Percentiles rank a stretch among this genome's conserved stretches.
These are phyloP conservation scores for Acrocyrtus sp. DNA, from an alignment of 2,888 invertebrate species.

Conservation along the genomic window DNA sequence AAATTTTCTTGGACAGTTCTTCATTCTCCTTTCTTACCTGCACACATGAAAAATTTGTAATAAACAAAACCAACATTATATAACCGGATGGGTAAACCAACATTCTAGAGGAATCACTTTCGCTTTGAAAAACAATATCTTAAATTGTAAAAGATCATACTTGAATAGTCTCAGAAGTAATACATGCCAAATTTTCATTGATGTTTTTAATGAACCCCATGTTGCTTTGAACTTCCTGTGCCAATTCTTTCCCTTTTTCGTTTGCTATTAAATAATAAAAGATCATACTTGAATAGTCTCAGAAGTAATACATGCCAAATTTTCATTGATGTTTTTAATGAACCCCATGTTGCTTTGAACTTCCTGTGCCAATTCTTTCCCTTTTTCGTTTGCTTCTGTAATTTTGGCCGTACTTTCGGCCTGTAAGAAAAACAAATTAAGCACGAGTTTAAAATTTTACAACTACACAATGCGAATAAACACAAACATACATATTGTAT, in stretches of 20 bases:
- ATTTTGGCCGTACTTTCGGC: constrained; percentile 62
- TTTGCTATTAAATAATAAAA: constrained; percentile 53
- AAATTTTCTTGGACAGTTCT: constrained; percentile 59
- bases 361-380: constrained; percentile 61
- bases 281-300: constrained; percentile 58
- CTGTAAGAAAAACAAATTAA: constrained; percentile 30
- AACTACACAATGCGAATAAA: no score
- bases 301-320: constrained; percentile 60
- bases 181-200: constrained; percentile 62
- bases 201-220: constrained; percentile 64
- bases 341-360: constrained; percentile 63
- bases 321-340: constrained; percentile 63
- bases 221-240: constrained; percentile 62
- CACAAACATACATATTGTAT: no score
- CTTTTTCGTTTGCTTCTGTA: constrained; percentile 62
- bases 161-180: constrained; percentile 61
- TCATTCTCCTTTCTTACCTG: constrained; percentile 62
- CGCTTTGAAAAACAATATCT: no score
- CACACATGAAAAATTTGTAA: constrained; percentile 1
- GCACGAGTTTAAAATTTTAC: not conserved
- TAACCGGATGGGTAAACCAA: no score
- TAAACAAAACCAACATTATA: not conserved
- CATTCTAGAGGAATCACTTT: no score
- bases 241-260: constrained; percentile 62
- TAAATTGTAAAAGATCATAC: no score